phyloP scores from a whole-genome alignment of 2,888 invertebrate species.

The Temnothorax rugatulus region DNA sequence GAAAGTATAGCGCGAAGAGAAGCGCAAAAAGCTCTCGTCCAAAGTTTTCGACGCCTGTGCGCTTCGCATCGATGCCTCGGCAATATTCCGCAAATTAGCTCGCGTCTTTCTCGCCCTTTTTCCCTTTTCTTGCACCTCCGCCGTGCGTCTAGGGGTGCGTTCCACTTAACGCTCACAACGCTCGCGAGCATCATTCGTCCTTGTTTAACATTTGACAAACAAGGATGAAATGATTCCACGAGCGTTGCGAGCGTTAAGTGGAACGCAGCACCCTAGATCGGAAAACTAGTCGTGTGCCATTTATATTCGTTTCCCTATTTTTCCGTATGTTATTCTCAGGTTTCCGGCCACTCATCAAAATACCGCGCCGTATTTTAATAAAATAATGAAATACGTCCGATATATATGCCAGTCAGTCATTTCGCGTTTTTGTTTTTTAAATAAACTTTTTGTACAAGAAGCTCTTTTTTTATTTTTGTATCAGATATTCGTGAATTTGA shows the following conservation, averaged over 20 bases:
- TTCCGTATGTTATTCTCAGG: neutral
- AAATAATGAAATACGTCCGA: constrained; percentile 21
- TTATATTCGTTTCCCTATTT: constrained; percentile 2
- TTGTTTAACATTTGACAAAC: too few species aligned
- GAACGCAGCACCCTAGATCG: neutral
- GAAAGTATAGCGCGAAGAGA: constrained; percentile 67
- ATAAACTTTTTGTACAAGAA: neutral
- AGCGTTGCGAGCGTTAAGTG: too few species aligned
- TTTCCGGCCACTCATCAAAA: neutral
- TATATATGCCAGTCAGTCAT: neutral
- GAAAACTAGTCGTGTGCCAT: neutral
- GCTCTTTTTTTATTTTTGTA: neutral
- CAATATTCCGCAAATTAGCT: constrained; percentile 34
- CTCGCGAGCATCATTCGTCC: too few species aligned
- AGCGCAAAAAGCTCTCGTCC: constrained; percentile 62
- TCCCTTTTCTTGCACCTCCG: neutral
- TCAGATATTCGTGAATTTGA: neutral
- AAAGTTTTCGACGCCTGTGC: constrained; percentile 58
- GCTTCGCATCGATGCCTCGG: constrained; percentile 59
- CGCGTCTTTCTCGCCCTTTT: neutral
- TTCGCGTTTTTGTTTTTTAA: neutral
- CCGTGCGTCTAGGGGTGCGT: neutral
- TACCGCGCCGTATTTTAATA: constrained; percentile 28
- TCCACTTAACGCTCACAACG: too few species aligned
- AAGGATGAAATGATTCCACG: too few species aligned